phyloP scores from a whole-genome alignment of 2,888 invertebrate species.

The Megastigmus dorsalis region DNA sequence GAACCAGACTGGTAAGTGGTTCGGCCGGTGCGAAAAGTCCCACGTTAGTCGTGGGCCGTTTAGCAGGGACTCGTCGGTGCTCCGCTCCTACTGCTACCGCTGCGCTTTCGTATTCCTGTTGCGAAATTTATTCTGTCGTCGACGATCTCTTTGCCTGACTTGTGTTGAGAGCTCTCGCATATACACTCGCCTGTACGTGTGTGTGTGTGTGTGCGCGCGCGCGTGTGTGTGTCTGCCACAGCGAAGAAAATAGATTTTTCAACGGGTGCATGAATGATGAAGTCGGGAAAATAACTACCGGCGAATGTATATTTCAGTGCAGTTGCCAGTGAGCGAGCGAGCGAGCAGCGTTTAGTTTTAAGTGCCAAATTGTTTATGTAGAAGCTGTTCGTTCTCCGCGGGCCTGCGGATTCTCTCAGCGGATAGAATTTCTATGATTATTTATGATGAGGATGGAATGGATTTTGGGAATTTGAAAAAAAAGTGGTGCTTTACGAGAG shows the following conservation, averaged over 20 bases:
- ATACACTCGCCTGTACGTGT: too few relatives aligned
- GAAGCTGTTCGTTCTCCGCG: too few relatives aligned
- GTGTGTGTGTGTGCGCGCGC: too few relatives aligned
- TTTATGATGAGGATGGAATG: too few relatives aligned
- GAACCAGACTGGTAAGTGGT: constrained; percentile 56
- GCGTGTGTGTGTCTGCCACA: too few relatives aligned
- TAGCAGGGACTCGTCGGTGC: constrained; percentile 1
- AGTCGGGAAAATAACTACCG: constrained; percentile 4
- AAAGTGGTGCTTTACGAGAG: too few relatives aligned
- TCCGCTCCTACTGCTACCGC: too few relatives aligned
- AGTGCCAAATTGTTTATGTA: neutral
- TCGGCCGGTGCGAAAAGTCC: constrained; percentile 48
- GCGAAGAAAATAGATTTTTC: constrained; percentile 1
- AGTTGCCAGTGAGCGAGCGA: too few relatives aligned
- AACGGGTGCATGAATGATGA: constrained; percentile 8
- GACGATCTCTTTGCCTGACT: neutral
- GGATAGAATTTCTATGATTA: too few relatives aligned
- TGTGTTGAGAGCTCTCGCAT: neutral
- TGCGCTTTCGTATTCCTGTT: constrained; percentile 23
- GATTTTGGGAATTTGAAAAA: too few relatives aligned
- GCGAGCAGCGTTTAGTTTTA: neutral
- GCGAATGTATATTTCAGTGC: too few relatives aligned
- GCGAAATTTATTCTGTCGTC: constrained; percentile 43
- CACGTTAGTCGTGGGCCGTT: constrained; percentile 46
- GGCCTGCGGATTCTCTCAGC: too few relatives aligned